These are phyloP conservation scores for Phalacrocorax aristotelis DNA, from an alignment of 2,113 vertebrate species.

Conservation along the genomic window DNA sequence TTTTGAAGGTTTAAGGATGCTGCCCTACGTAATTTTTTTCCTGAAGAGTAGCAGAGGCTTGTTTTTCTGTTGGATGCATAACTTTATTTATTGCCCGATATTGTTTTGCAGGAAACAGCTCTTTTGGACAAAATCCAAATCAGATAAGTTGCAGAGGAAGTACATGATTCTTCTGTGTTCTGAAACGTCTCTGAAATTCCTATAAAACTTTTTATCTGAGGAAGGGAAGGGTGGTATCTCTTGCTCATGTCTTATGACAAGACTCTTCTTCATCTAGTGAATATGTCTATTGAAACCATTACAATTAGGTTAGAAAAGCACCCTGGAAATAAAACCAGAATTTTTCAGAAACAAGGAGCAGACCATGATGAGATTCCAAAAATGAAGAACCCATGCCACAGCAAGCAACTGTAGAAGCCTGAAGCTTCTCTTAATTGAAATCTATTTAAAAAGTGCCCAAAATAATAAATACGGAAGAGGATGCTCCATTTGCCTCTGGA, in stretches of 20 bases:
- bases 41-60: background rate
- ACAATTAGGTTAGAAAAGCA: background rate
- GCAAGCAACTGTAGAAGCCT: background rate
- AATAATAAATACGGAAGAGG: background rate
- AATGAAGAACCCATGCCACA: background rate
- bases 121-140: background rate
- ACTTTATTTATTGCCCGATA: background rate
- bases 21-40: background rate
- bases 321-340: background rate
- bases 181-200: background rate
- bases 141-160: background rate
- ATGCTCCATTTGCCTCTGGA: background rate
- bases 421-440: background rate
- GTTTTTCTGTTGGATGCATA: background rate
- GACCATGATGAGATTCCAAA: accelerated
- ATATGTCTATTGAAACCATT: background rate
- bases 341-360: background rate
- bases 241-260: background rate
- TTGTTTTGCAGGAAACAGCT: background rate
- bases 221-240: background rate
- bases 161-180: background rate
- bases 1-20: background rate
- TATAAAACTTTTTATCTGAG: background rate
- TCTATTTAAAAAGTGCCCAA: background rate
- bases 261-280: background rate